phyloP scores from a whole-genome alignment of 2,797 vertebrate species.

The Borostomias antarcticus region DNA sequence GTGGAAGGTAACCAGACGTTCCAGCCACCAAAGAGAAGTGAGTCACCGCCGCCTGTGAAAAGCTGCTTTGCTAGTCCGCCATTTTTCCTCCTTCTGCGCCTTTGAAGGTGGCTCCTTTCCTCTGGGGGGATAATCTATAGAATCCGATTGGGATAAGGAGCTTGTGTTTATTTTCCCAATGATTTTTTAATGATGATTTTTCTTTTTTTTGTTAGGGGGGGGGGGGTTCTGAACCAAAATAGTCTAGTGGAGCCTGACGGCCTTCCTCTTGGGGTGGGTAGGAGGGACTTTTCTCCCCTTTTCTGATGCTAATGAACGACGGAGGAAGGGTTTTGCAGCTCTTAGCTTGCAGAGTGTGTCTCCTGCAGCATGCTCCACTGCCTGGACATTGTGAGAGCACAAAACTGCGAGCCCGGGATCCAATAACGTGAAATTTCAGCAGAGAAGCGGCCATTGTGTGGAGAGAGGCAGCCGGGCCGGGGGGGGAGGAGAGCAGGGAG shows the following conservation, averaged over 20 bases:
- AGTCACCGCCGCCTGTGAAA: constrained; percentile 41
- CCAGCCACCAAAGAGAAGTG: constrained; percentile 33
- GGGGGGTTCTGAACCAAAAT: constrained; percentile 59
- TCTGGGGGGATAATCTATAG: constrained; percentile 65
- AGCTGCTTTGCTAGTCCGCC: constrained; percentile 26
- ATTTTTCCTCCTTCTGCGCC: constrained; percentile 20
- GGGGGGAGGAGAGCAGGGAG: constrained; percentile 56
- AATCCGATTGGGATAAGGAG: constrained; percentile 73
- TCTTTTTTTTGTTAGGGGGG: constrained; percentile 30
- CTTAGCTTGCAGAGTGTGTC: constrained; percentile 85
- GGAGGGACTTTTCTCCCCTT: constrained; percentile 67
- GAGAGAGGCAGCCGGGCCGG: constrained; percentile 69
- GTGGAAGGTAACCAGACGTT: constrained; percentile 23
- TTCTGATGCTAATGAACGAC: constrained; percentile 85
- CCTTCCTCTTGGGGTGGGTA: constrained; percentile 57
- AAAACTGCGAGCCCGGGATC: constrained; percentile 82
- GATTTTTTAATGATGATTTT: constrained; percentile 66
- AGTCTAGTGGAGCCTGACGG: constrained; percentile 72
- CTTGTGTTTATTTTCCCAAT: constrained; percentile 73
- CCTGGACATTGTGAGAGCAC: constrained; percentile 84
- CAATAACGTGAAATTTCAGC: constrained; percentile 86
- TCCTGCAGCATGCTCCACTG: constrained; percentile 83
- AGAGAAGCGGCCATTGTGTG: constrained; percentile 83
- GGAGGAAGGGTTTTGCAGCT: constrained; percentile 81
- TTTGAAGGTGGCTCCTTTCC: constrained; percentile 51